Evolutionary conservation across 2,888 invertebrate species (phyloP).

Genomic region (Lacanobia oleracea): DNA sequence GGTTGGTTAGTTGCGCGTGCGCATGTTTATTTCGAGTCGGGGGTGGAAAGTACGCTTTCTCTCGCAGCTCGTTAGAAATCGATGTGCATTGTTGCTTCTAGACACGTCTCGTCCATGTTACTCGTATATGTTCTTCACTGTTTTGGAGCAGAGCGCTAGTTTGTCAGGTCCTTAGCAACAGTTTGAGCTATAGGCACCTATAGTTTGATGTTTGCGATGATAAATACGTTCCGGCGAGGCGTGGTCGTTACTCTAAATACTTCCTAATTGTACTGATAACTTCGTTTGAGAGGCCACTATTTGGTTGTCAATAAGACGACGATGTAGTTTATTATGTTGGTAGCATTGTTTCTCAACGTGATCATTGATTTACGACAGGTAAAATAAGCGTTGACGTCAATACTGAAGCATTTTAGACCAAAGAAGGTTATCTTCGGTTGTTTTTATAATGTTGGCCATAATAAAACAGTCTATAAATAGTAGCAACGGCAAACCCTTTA

Average conservation of each 20-base stretch:
- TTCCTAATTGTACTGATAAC: constrained; percentile 56
- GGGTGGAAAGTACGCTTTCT: constrained; percentile 74
- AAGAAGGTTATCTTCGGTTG: constrained; percentile 26
- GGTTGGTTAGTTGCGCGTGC: constrained; percentile 27
- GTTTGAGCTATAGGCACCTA: constrained; percentile 29
- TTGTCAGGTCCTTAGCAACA: constrained; percentile 44
- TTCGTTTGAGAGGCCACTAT: constrained; percentile 34
- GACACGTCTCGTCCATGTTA: constrained; percentile 54
- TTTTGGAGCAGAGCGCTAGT: constrained; percentile 17
- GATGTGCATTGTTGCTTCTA: constrained; percentile 62
- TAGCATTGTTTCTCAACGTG: constrained; percentile 31
- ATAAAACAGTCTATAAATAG: constrained; percentile 43
- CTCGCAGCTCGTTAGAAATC: constrained; percentile 61
- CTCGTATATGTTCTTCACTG: constrained; percentile 35
- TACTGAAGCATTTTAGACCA: constrained; percentile 32
- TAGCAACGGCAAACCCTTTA: constrained; percentile 36
- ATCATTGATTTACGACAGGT: constrained; percentile 28
- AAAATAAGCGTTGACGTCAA: constrained; percentile 35
- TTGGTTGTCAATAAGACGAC: constrained; percentile 23
- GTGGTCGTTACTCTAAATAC: constrained; percentile 55
- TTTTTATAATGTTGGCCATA: constrained; percentile 48
- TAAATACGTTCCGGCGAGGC: constrained; percentile 43
- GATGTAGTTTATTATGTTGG: constrained; percentile 9
- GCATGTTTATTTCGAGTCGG: constrained; percentile 53
- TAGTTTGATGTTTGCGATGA: constrained; percentile 46